Evolutionary conservation across 2,113 vertebrate species (phyloP), one percentile per base, ranked within the genome.

Genomic region (Coregonus clupeaformis): DNA sequence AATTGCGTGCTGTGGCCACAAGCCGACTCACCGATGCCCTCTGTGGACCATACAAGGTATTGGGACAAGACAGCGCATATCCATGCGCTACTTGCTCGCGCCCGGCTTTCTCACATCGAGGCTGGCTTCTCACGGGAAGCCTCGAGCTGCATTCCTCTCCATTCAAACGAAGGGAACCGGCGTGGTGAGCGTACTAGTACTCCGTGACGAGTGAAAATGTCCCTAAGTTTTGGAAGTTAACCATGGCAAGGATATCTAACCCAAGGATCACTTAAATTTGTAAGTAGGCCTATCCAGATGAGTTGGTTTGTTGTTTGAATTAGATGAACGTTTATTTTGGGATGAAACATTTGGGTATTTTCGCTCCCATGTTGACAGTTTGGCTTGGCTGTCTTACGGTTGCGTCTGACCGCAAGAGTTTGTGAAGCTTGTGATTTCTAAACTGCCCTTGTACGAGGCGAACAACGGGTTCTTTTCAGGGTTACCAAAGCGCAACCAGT

Each of bases 121-220:
- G 92, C 90, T 89, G 87, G 85, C 81, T 84, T 86, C 89, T 91
- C 79, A 69, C 74, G 72, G 16, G 87, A 84, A 93, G 80, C 88
- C 89, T 78, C 80, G 91, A 92, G 92, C 93, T 88, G 93, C 92
- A 93, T 94, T 94, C 91, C 91, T 88, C 88, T 88, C 91, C 91
- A 93, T 94, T 95, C 95, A 95, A 94, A 94, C 93, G 94, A 92
- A 92, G 94, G 93, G 93, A 92, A 92, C 89, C 73, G 79, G 83
- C 80, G 87, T 79, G 88, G 87, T 86, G 87, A 92, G 84, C 86
- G 91, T 85, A 91, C 89, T 82, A 86, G 86, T 78, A 69, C 89
- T 82, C 86, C 86, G 83, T 71, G 77, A 77, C 74, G 83, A 79
- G 83, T 82, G 91, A 89, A 91, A 89, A 91, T 90, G 83, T 82